Percentiles rank a stretch among this genome's conserved stretches.
phyloP scores from a whole-genome alignment of 2,797 vertebrate genomes.

The Menidia menidia region DNA sequence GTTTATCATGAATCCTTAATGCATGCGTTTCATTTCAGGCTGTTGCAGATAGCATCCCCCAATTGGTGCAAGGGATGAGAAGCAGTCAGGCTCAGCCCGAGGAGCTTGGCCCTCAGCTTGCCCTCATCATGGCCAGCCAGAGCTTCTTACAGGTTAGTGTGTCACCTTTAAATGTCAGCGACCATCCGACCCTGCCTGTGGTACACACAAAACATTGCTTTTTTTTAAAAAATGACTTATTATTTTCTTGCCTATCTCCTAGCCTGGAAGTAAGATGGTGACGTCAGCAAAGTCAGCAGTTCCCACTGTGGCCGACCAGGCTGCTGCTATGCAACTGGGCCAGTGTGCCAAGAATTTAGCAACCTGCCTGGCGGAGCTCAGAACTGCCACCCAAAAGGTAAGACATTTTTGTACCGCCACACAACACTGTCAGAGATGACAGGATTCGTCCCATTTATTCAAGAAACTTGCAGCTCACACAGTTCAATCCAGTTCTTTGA shows the following conservation, averaged over 20 bases:
- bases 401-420: conserved; percentile 2
- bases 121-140: conserved; percentile 97
- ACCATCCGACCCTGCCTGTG: background rate
- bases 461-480: conserved; percentile 17
- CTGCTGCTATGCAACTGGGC: conserved; percentile 97
- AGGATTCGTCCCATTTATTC: conserved; percentile 14
- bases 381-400: conserved; percentile 97
- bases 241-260: conserved; percentile 21
- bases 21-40: conserved; percentile 76
- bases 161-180: background rate
- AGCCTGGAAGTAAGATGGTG: conserved; percentile 99
- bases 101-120: conserved; percentile 93
- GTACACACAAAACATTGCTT: background rate
- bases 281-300: conserved; percentile 95
- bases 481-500: conserved; percentile 19
- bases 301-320: conserved; percentile 95
- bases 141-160: conserved; percentile 93
- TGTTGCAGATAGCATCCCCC: conserved; percentile 96
- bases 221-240: background rate
- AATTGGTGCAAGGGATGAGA: conserved; percentile 95
- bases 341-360: conserved; percentile 98
- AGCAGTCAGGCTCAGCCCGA: conserved; percentile 96
- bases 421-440: conserved; percentile 11
- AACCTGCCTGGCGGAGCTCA: conserved; percentile 94
- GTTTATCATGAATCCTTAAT: conserved; percentile 10